These are phyloP conservation scores for Platyrinchus mystaceus DNA, from an alignment of 2,797 vertebrate species.

Conservation along the genomic window DNA sequence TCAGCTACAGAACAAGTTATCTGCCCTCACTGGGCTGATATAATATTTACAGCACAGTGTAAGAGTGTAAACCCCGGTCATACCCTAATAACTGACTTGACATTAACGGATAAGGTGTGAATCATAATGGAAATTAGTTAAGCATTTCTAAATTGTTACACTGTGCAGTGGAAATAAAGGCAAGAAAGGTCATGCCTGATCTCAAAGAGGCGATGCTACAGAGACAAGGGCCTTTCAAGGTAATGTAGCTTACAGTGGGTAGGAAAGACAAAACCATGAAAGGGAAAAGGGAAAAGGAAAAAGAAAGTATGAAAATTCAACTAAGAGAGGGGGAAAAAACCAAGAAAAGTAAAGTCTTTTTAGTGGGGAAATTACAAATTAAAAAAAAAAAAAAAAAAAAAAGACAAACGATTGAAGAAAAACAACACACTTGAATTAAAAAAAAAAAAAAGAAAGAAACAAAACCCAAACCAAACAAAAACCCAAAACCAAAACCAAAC, in stretches of 20 bases:
- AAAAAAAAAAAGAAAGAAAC: neutral
- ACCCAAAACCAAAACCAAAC: neutral
- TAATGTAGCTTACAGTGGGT: neutral
- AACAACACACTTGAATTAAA: neutral
- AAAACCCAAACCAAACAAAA: neutral
- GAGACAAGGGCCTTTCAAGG: neutral
- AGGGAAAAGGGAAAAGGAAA: rapidly evolving
- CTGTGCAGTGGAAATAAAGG: neutral
- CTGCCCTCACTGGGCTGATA: neutral
- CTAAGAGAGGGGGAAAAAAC: neutral
- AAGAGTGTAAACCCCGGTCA: neutral
- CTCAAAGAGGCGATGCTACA: neutral
- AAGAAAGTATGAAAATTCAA: neutral
- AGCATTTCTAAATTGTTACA: neutral
- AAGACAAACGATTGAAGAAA: neutral
- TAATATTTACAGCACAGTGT: neutral
- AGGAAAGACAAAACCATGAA: neutral
- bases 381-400: neutral
- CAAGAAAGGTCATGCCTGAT: neutral
- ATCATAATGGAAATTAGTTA: neutral
- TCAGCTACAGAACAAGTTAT: neutral
- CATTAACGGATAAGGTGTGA: neutral
- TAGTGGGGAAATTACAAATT: neutral
- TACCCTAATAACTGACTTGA: neutral
- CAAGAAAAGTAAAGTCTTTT: neutral